Conservation (phyloP, 2,888 invertebrate species). For the Hermaeophaga mercurialis region DNA sequence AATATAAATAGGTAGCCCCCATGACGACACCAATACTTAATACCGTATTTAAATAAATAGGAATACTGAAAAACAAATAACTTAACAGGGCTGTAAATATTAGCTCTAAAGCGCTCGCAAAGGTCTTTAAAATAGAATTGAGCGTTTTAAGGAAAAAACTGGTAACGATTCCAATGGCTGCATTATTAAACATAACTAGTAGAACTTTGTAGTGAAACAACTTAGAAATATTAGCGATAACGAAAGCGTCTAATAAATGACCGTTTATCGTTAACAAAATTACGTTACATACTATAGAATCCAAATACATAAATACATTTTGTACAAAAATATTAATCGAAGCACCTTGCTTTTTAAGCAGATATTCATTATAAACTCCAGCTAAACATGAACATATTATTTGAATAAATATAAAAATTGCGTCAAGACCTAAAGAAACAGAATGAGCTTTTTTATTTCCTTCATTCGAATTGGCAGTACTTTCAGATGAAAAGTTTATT, state of each 20-base stretch:
- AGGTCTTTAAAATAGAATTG: constrained; percentile 94
- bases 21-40: constrained; percentile 82
- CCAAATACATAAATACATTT: constrained; percentile 94
- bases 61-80: constrained; percentile 83
- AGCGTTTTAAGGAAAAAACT: constrained; percentile 91
- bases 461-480: constrained; percentile 28
- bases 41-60: constrained; percentile 81
- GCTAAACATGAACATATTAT: constrained; percentile 91
- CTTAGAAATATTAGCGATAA: constrained; percentile 60
- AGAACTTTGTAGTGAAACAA: constrained; percentile 74
- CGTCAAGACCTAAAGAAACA: constrained; percentile 64
- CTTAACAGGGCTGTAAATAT: constrained; percentile 89
- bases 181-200: constrained; percentile 85
- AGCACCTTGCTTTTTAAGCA: constrained; percentile 83
- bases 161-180: constrained; percentile 89
- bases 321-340: constrained; percentile 89
- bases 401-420: constrained; percentile 73
- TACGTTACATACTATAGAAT: constrained; percentile 92
- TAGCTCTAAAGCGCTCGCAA: constrained; percentile 91
- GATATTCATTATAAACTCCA: constrained; percentile 94
- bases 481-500: constrained; percentile 60
- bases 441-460: constrained; percentile 52
- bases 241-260: constrained; percentile 66
- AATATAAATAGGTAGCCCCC: constrained; percentile 83
- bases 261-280: constrained; percentile 72